Conservation (phyloP, 2,113 vertebrate species). For the Tragelaphus imberbis region DNA sequence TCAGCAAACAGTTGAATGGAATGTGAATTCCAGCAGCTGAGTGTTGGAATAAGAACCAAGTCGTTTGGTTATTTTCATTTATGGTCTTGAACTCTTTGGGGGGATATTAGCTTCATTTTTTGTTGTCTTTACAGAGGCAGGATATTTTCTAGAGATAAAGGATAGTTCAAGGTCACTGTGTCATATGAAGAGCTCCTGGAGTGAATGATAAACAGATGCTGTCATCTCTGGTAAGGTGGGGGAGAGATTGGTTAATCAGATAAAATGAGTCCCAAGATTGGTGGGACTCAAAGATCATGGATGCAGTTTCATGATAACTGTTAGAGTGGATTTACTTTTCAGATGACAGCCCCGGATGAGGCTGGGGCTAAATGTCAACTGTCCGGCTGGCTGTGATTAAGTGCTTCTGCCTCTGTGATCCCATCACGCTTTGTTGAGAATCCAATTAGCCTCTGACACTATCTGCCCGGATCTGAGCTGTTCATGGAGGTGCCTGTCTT, state of each 20-base stretch:
- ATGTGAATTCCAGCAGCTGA: slow-evolving; percentile 11
- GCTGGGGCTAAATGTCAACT: neutral
- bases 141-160: slow-evolving; percentile 25
- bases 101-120: neutral
- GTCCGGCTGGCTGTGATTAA: neutral
- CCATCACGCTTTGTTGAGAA: neutral
- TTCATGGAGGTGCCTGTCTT: neutral
- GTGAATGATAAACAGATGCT: slow-evolving; percentile 41
- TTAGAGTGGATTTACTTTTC: neutral
- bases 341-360: neutral
- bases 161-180: slow-evolving; percentile 13
- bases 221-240: neutral
- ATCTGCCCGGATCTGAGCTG: neutral
- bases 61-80: neutral
- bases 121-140: slow-evolving; percentile 35
- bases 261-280: neutral
- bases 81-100: slow-evolving; percentile 10
- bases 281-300: neutral
- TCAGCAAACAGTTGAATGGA: neutral
- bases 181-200: neutral
- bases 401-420: neutral
- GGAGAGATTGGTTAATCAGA: slow-evolving; percentile 10
- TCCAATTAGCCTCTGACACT: slow-evolving; percentile 35
- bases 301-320: neutral
- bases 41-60: neutral